These are phyloP conservation scores for Corythoichthys intestinalis DNA, from an alignment of 2,113 vertebrate genomes.

Conservation along the genomic window DNA sequence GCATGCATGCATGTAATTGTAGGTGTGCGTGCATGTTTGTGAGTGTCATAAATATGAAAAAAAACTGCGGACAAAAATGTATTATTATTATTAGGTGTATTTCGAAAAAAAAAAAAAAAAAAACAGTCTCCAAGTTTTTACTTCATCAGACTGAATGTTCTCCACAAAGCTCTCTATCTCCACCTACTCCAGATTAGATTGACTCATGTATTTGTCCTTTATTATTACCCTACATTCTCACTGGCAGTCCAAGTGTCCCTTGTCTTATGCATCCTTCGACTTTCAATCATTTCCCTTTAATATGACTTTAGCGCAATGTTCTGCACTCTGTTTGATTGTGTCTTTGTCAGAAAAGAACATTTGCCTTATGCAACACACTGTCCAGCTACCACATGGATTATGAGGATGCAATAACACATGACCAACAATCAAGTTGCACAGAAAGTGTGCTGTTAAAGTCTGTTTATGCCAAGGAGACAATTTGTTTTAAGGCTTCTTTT, in stretches of 20 bases:
- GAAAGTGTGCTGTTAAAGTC: constrained; percentile 12
- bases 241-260: constrained; percentile 11
- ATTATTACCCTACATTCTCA: constrained; percentile 1
- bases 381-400: constrained; percentile 3
- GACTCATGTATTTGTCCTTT: background rate
- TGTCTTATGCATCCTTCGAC: background rate
- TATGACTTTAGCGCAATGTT: background rate
- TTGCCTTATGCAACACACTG: background rate
- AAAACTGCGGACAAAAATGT: no score
- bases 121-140: background rate
- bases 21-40: no score
- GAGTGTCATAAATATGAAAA: no score
- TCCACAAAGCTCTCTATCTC: no score
- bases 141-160: background rate
- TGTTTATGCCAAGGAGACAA: constrained; percentile 33
- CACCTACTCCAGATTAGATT: no score
- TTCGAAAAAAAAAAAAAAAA: no score
- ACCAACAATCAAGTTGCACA: background rate
- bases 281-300: constrained; percentile 6
- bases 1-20: no score
- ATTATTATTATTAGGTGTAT: no score
- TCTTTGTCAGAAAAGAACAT: background rate
- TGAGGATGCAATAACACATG: constrained; percentile 3
- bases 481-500: constrained; percentile 21
- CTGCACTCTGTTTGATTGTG: background rate